A percentile compares a stretch with the other conserved stretches of the same genome.
Conservation (phyloP, 1,140 invertebrate species). For the Proctacanthus coquilletti region DNA sequence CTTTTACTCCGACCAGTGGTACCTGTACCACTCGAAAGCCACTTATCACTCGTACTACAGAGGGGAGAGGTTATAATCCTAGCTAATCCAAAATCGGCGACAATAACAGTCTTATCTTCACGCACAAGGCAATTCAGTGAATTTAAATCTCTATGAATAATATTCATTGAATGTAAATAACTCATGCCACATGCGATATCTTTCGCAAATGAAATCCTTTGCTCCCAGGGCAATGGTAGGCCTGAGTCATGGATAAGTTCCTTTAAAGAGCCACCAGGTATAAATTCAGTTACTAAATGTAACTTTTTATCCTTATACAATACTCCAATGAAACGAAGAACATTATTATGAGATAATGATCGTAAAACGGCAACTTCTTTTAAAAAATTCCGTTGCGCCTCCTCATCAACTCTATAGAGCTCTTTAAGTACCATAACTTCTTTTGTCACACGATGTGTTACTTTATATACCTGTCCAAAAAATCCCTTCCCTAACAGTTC, state of each 20-base stretch:
- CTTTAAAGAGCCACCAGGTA: constrained; percentile 77
- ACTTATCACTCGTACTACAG: background rate
- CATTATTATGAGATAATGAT: constrained; percentile 76
- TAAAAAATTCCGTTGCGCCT: constrained; percentile 83
- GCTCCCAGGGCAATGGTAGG: constrained; percentile 58
- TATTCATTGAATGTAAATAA: constrained; percentile 85
- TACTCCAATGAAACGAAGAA: constrained; percentile 82
- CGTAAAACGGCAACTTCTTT: constrained; percentile 86
- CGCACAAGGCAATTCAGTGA: constrained; percentile 91
- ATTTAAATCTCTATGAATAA: constrained; percentile 92
- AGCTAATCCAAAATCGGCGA: constrained; percentile 88
- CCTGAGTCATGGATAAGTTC: constrained; percentile 49
- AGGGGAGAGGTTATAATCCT: constrained; percentile 58
- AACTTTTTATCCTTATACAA: constrained; percentile 84
- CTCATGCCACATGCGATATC: constrained; percentile 87
- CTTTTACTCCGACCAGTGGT: constrained; percentile 28
- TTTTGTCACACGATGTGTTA: constrained; percentile 74
- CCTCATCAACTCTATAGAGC: constrained; percentile 82
- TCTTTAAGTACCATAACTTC: constrained; percentile 94
- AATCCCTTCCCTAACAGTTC: constrained; percentile 84
- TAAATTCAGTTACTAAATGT: constrained; percentile 83
- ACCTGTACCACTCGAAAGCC: constrained; percentile 26
- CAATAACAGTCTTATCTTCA: constrained; percentile 78
- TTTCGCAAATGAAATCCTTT: constrained; percentile 67
- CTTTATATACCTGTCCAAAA: constrained; percentile 83